phyloP scores from a whole-genome alignment of 1,140 invertebrate species.

The Penaeus vannamei region DNA sequence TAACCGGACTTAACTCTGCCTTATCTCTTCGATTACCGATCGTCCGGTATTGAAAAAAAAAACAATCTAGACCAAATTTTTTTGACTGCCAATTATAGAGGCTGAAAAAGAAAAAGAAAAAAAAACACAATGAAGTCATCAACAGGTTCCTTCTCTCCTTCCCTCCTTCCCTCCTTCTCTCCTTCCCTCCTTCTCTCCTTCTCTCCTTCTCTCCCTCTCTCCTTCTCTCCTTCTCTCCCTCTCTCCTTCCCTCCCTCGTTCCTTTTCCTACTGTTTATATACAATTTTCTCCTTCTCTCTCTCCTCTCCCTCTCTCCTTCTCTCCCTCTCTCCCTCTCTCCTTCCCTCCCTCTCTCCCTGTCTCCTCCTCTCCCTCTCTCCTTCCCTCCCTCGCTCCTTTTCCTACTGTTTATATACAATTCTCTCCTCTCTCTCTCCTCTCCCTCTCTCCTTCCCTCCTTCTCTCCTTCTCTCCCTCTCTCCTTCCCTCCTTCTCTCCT shows the following conservation, averaged over 20 bases:
- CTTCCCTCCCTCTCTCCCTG: not conserved
- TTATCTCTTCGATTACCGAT: too few species aligned
- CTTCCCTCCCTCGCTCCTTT: constrained; percentile 1
- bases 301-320: not conserved
- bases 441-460: constrained; percentile 14
- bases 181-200: not conserved
- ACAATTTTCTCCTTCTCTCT: not conserved
- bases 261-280: not conserved
- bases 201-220: constrained; percentile 2
- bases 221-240: too few species aligned
- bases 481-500: too few species aligned
- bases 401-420: not conserved
- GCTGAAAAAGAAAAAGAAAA: not conserved
- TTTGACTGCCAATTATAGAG: not conserved
- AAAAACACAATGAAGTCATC: not conserved
- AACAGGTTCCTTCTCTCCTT: not conserved
- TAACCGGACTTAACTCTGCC: too few species aligned
- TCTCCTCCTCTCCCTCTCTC: not conserved
- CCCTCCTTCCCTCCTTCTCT: constrained; percentile 13
- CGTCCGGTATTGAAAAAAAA: too few species aligned
- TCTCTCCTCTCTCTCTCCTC: not conserved
- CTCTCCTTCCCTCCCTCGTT: not conserved
- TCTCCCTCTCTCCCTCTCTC: constrained; percentile 17
- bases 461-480: too few species aligned
- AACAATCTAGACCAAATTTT: too few species aligned